Evolutionary conservation across 2,888 invertebrate genomes (phyloP).

Genomic region (Eristalis tenax): DNA sequence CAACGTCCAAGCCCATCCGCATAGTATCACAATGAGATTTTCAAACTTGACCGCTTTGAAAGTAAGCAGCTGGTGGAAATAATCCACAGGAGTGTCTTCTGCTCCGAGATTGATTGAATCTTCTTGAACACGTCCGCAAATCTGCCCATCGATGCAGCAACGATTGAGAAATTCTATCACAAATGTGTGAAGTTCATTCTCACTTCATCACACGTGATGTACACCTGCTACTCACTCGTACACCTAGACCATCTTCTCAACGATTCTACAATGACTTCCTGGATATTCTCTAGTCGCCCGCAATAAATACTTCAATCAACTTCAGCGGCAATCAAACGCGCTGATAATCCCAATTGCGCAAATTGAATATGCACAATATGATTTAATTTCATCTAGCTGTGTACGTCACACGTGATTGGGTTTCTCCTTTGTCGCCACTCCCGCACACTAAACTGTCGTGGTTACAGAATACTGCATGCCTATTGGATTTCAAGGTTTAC

Average conservation of each 20-base stretch:
- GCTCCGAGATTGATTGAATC: no score
- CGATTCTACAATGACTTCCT: not conserved
- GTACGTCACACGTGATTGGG: not conserved
- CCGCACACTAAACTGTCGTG: not conserved
- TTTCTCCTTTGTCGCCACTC: not conserved
- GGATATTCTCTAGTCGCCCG: not conserved
- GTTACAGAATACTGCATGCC: not conserved
- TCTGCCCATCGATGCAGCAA: no score
- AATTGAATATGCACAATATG: not conserved
- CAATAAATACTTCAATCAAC: not conserved
- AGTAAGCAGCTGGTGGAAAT: no score
- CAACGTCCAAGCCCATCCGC: no score
- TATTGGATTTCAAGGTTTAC: conserved; percentile 21
- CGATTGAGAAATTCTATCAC: no score
- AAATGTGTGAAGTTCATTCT: no score
- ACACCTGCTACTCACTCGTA: no score
- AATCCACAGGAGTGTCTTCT: no score
- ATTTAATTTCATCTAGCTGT: not conserved
- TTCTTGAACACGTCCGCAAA: no score
- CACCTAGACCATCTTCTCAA: not conserved
- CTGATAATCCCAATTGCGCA: not conserved
- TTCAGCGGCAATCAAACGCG: not conserved
- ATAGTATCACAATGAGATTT: no score
- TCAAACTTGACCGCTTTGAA: no score
- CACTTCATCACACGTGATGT: no score